phyloP scores from a whole-genome alignment of 2,888 invertebrate species.

The Phengaris alcon region DNA sequence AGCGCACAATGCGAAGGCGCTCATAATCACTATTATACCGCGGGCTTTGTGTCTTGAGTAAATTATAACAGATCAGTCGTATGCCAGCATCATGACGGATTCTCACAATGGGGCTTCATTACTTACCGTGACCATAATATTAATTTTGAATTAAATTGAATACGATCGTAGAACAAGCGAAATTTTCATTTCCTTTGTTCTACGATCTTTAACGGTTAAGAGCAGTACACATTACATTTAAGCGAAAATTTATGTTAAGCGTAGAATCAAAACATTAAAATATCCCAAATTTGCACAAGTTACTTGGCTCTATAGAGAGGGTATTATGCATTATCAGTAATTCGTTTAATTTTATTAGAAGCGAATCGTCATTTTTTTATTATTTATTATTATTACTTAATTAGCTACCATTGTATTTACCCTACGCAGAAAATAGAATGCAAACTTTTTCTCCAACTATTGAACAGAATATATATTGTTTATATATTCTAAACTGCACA shows the following conservation, averaged over 20 bases:
- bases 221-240: no score
- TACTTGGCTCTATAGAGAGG: no score
- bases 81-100: slow-evolving; percentile 54
- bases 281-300: no score
- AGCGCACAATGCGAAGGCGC: slow-evolving; percentile 73
- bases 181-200: neutral
- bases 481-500: slow-evolving; percentile 1
- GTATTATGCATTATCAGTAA: no score
- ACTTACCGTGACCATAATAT: slow-evolving; percentile 71
- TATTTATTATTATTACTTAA: no score
- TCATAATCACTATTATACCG: slow-evolving; percentile 76
- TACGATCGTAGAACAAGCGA: neutral
- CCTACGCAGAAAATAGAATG: no score
- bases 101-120: slow-evolving; percentile 69
- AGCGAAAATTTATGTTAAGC: no score
- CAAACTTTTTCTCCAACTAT: neutral
- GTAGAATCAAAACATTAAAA: no score
- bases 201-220: neutral
- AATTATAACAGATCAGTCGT: slow-evolving; percentile 75
- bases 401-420: no score
- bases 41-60: slow-evolving; percentile 79
- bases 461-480: neutral
- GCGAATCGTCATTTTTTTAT: no score
- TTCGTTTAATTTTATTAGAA: no score
- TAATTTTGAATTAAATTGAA: slow-evolving; percentile 15